These are phyloP conservation scores for Euproctis similis DNA, from an alignment of 2,888 invertebrate species.

Conservation along the genomic window DNA sequence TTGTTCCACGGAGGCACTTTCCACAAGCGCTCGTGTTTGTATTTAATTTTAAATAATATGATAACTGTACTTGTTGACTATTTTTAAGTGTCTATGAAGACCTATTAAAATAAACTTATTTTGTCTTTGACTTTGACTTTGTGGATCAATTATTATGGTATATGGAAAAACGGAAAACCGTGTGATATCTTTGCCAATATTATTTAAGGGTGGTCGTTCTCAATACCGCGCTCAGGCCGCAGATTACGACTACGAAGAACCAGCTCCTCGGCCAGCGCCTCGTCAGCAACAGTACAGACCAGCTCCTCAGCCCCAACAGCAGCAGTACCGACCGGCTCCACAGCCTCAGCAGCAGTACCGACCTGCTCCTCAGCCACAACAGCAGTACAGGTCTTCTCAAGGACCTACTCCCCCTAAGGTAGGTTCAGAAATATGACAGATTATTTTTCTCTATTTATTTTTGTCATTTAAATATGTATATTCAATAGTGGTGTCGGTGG, in stretches of 20 bases:
- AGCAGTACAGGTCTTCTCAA: constrained; percentile 33
- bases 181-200: not conserved
- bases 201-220: constrained; percentile 33
- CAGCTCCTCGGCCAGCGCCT: constrained; percentile 33
- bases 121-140: too few relatives aligned
- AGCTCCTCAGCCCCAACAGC: constrained; percentile 34
- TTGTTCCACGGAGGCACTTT: too few relatives aligned
- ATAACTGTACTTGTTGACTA: too few relatives aligned
- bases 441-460: too few relatives aligned
- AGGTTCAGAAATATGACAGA: too few relatives aligned
- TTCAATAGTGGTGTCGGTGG: too few relatives aligned
- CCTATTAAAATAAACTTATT: too few relatives aligned
- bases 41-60: too few relatives aligned
- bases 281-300: constrained; percentile 29
- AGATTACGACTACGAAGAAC: constrained; percentile 60
- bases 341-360: constrained; percentile 36
- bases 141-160: not conserved
- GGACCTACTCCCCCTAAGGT: constrained; percentile 56
- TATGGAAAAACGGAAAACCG: too few relatives aligned
- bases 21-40: too few relatives aligned
- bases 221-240: constrained; percentile 36
- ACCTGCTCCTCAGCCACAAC: constrained; percentile 34
- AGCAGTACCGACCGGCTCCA: constrained; percentile 34
- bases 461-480: too few relatives aligned
- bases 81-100: too few relatives aligned